A percentile compares a stretch with the other conserved stretches of the same genome.
Conservation (phyloP, 2,797 vertebrate species). For the Sebastes alutus region DNA sequence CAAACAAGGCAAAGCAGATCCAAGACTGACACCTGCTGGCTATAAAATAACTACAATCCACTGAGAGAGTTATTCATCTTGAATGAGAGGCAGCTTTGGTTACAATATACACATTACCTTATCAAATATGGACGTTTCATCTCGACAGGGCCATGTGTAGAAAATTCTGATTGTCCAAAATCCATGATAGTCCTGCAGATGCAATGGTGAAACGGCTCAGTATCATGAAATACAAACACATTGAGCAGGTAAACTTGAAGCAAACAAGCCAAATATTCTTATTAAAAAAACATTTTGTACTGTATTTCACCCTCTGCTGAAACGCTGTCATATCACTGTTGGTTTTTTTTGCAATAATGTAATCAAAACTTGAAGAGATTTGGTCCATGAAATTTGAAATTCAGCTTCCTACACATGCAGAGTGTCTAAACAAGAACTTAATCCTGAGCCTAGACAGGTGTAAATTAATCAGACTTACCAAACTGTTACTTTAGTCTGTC, state of each 20-base stretch:
- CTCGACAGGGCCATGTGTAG: background rate
- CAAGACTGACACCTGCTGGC: conserved; percentile 1
- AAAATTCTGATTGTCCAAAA: background rate
- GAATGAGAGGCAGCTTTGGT: conserved; percentile 21
- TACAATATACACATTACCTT: background rate
- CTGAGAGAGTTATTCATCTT: background rate
- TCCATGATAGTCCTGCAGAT: background rate
- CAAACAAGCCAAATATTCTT: background rate
- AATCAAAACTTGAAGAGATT: background rate
- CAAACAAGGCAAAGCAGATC: background rate
- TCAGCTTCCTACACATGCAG: background rate
- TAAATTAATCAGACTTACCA: conserved; percentile 1
- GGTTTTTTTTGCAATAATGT: background rate
- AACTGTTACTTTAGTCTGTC: background rate
- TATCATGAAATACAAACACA: background rate
- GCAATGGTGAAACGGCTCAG: background rate
- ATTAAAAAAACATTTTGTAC: background rate
- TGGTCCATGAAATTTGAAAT: background rate
- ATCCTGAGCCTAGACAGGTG: background rate
- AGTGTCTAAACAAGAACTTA: background rate
- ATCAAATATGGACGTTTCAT: background rate
- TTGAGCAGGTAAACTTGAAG: background rate
- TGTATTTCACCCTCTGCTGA: background rate
- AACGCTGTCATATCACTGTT: background rate
- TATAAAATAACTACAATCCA: background rate